Percentiles rank a stretch among this genome's conserved stretches.
phyloP scores from a whole-genome alignment of 2,113 vertebrate genomes.

The Pavo muticus region DNA sequence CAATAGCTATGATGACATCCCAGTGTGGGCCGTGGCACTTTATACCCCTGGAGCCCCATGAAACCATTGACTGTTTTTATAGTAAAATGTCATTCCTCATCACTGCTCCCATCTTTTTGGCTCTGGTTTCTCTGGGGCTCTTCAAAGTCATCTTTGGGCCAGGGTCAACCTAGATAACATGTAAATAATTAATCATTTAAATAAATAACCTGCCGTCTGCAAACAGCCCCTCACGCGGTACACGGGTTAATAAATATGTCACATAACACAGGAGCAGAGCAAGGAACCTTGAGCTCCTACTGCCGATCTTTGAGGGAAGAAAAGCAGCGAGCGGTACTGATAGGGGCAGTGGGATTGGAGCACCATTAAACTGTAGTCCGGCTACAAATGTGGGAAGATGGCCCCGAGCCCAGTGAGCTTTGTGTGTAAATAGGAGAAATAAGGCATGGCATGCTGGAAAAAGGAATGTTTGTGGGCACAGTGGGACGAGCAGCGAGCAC shows the following conservation, averaged over 20 bases:
- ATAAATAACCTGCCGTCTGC: conserved; percentile 54
- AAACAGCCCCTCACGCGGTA: not conserved
- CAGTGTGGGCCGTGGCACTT: not conserved
- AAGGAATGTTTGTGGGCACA: not conserved
- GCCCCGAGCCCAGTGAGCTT: not conserved
- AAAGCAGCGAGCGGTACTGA: not conserved
- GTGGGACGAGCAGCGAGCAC: not conserved
- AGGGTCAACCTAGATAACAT: conserved; percentile 48
- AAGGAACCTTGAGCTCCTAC: not conserved
- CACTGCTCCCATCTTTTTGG: not conserved
- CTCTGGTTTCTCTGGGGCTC: not conserved
- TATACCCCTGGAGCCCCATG: not conserved
- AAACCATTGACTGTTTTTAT: not conserved
- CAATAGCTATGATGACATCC: too few relatives aligned
- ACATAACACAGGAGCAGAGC: not conserved
- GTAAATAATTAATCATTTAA: conserved; percentile 73
- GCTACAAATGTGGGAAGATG: not conserved
- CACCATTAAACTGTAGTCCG: not conserved
- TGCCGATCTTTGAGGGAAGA: not conserved
- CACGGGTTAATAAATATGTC: not conserved
- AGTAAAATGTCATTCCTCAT: not conserved
- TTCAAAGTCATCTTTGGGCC: conserved; percentile 40
- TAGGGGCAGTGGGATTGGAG: not conserved
- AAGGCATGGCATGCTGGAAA: not conserved
- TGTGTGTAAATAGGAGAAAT: not conserved